A percentile compares a stretch with the other conserved stretches of the same genome.
phyloP scores from a whole-genome alignment of 1,140 invertebrate genomes.

The Heliconius hermathena region DNA sequence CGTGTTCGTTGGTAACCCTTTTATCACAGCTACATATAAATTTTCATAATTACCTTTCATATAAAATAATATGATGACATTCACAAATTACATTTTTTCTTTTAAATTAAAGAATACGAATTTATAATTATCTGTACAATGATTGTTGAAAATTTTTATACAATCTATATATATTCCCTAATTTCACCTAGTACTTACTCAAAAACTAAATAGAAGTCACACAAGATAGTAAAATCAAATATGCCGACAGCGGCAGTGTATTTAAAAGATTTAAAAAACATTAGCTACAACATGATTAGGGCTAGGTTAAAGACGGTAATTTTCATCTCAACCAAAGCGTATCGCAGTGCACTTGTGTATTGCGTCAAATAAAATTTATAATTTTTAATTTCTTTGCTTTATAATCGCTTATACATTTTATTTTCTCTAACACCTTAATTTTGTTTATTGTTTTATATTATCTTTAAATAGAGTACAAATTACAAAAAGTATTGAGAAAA shows the following conservation, averaged over 20 bases:
- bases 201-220: neutral
- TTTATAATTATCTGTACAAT: too few relatives aligned
- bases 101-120: too few relatives aligned
- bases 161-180: neutral
- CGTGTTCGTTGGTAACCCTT: too few relatives aligned
- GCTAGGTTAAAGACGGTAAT: slow-evolving; percentile 10
- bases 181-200: neutral
- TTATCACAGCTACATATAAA: too few relatives aligned
- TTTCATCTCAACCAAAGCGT: slow-evolving; percentile 6
- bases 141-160: neutral
- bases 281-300: neutral
- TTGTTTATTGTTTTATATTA: too few relatives aligned
- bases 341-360: slow-evolving; percentile 2
- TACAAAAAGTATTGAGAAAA: too few relatives aligned
- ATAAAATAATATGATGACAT: too few relatives aligned
- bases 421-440: too few relatives aligned
- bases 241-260: neutral
- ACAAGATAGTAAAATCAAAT: neutral
- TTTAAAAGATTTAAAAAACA: slow-evolving; percentile 12
- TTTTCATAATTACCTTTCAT: too few relatives aligned
- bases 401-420: neutral
- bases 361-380: neutral
- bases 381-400: neutral
- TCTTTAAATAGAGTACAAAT: too few relatives aligned
- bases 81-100: too few relatives aligned